phyloP scores from a whole-genome alignment of 2,888 invertebrate genomes.

The Drosophila atripex region DNA sequence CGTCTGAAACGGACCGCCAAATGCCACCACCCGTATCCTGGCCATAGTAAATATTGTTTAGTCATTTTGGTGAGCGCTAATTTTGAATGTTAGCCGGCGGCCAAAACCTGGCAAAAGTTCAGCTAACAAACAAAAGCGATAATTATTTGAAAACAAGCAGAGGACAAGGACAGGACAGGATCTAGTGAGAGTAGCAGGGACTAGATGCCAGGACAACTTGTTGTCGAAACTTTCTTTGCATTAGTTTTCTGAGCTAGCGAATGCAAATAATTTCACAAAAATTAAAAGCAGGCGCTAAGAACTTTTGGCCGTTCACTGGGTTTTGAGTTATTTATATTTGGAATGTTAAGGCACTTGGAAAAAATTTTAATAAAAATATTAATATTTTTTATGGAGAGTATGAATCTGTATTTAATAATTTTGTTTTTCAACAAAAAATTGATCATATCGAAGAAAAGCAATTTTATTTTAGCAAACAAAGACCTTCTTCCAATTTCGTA shows the following conservation, averaged over 20 bases:
- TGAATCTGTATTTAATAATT: not conserved
- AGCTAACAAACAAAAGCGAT: constrained; percentile 78
- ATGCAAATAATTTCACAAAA: constrained; percentile 74
- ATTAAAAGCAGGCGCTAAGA: constrained; percentile 71
- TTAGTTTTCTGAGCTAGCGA: constrained; percentile 56
- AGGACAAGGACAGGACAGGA: constrained; percentile 2
- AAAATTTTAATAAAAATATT: not conserved
- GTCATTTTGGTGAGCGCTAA: constrained; percentile 77
- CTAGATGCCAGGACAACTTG: constrained; percentile 27
- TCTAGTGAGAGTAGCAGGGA: not conserved
- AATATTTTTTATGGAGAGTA: not conserved
- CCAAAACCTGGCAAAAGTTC: constrained; percentile 72
- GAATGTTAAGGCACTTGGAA: constrained; percentile 35
- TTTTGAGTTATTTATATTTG: constrained; percentile 51
- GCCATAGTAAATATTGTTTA: constrained; percentile 72
- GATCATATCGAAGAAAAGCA: not conserved
- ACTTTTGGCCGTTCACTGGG: constrained; percentile 39
- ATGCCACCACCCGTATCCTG: constrained; percentile 20
- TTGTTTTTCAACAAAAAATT: not conserved
- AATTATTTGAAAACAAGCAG: constrained; percentile 77
- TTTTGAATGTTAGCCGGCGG: constrained; percentile 80
- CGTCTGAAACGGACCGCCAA: not conserved
- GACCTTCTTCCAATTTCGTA: constrained; percentile 3
- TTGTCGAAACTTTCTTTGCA: constrained; percentile 51
- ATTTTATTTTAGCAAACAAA: not conserved